Base-by-base conservation (phyloP, 2,113 vertebrate species). In the Tenrec ecaudatus region DNA sequence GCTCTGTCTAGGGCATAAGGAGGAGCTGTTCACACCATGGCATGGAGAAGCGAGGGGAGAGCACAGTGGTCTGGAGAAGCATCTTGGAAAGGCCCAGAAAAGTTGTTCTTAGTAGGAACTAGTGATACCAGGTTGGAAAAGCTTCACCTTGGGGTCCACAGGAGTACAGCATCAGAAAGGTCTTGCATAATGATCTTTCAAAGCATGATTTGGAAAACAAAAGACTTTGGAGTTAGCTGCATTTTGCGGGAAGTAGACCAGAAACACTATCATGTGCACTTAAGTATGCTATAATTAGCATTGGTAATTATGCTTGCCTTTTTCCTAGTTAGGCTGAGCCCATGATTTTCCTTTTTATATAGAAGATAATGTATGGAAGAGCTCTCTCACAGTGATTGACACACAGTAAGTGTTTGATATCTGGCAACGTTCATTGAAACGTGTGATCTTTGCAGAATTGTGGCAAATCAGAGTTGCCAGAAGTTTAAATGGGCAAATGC, bases 381-480 rank as follows among this genome's bases (percentile, higher is more conserved):
- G 11, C 31, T 92, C 80, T 92, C 36, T 16, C 16, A 38, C 23
- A 60, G 17, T 62, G 81, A 76, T 7, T 84, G 92, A 86, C 58
- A 75, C 57, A 60, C 57, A 79, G 23, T 31, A 73, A 69, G 62
- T 17, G 38, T 66, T 90, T 90, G 66, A 8, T 88, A 82, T 88
- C 62, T 95, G 86, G 62, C 40, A 90, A 92, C 57, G 86, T 88
- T 82, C 58, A 79, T 43, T 75, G 79, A 88, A 85, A 86, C 40
- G 23, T 88, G 40, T 90, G 87, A 68, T 86, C 25, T 86, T 82
- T 75, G 43, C 86, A 90, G 60, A 66, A 85, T 90, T 71, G 3
- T 53, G 47, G 79, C 20, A 94, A 92, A 82, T 88, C 86, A 94
- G 31, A 77, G 71, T 25, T 33, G 27, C 20, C 60, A 38, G 71